Evolutionary conservation across 2,113 vertebrate species (phyloP), one percentile per base, ranked within the genome.

Genomic region (Dascyllus trimaculatus): DNA sequence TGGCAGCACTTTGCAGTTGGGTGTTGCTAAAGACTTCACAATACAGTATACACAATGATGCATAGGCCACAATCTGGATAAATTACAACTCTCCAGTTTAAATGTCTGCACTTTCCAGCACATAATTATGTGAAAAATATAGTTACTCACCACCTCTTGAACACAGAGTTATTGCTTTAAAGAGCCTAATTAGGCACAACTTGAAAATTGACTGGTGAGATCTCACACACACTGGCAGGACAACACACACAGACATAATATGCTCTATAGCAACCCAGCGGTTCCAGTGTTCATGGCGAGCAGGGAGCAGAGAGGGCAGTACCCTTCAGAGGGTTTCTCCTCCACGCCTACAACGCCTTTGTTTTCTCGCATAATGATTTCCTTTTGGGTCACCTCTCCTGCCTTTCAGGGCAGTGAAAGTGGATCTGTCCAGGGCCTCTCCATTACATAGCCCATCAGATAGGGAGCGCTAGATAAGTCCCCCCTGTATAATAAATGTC

Each of bases 401-500:
- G 87, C 90, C 93, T 94, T 94, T 94, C 92, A 94, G 92, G 91
- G 82, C 82, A 88, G 87, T 90, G 93, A 94, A 94, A 95, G 87
- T 87, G 85, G 90, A 95, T 91, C 91, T 87, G 76, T 82, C 79
- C 81, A 65, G 25, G 88, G 88, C 88, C 84, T 92, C 92, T 94
- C 91, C 68, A 84, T 95, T 94, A 95, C 94, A 94, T 91, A 91
- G 88, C 91, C 81, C 84, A 93, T 93, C 93, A 92, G 93, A 94
- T 93, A 95, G 92, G 84, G 84, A 81, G 71, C 52, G 56, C 65
- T 75, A 90, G 90, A 94, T 93, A 94, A 95, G 91, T 94, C 92
- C 88, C 92, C 89, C 80, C 86, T 86, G 91, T 91, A 89, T 91
- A 94, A 94, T 93, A 93, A 94, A 93, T 92, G 87, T 81, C 89